Evolutionary conservation across 2,888 invertebrate genomes (phyloP), one percentile per base, ranked within the genome.

Genomic region (Trachelus tabidus): DNA sequence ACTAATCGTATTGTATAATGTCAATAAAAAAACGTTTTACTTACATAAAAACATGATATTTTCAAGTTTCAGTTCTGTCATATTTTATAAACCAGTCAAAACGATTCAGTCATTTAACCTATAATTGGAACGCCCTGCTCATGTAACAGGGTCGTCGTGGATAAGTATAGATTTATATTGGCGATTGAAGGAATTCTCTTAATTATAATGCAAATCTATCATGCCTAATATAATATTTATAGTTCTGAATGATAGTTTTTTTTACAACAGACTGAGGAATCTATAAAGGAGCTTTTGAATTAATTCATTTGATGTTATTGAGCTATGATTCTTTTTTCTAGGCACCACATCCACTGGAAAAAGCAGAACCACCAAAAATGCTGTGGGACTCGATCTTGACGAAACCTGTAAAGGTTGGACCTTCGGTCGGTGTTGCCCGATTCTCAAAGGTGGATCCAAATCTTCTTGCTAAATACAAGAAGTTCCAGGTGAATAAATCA

Each of bases 311-410:
- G 4, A 56, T 23, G 23, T 56, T 23, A 9, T 56, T 23, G 23
- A 56, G 23, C 23, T 56, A 23, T 56, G 23, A 56, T 56, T 56
- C 15, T 40, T 56, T 56, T 30, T 83, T 79, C 9, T 76, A 89
- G 87, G 79, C 84, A 6, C 82, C 88, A 12, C 68, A 33, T 15
- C 82, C 84, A 73, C 75, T 89, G 77, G 81, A 86, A 34, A 83
- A 35, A 82, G 83, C 11, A 83, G 78, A 79, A 37, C 73, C 79
- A 75, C 37, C 15, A 6, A 76, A 76, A 73, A 76, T 76, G 37
- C 75, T 78, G 78, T 78, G 69, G 35, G 78, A 68, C 30, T 30
- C 71, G 0, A 69, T 75, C 15, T 35, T 37, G 11, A 78, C 71
- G 11, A 78, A 78, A 71, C 76, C 78, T 12, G 78, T 37, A 15